Percentiles rank a stretch among this genome's conserved stretches.
Evolutionary conservation across 2,888 invertebrate species (phyloP).

Genomic region (Clostera curtula): DNA sequence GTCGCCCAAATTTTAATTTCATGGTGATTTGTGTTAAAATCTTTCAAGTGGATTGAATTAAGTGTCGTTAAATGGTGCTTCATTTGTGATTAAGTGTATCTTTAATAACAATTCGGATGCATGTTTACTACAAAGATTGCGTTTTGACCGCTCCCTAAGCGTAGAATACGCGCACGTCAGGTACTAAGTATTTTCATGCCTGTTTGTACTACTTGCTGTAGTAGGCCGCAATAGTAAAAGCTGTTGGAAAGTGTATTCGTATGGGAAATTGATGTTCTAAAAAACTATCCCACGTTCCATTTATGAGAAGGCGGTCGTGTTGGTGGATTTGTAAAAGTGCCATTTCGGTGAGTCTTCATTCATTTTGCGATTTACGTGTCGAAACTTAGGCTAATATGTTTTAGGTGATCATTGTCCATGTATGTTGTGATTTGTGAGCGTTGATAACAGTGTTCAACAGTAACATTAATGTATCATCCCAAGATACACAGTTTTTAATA

Average conservation of each 20-base stretch:
- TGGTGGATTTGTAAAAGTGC: conserved; percentile 51
- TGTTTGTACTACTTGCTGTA: conserved; percentile 67
- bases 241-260: conserved; percentile 70
- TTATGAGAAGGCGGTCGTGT: conserved; percentile 48
- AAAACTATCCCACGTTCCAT: conserved; percentile 65
- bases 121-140: conserved; percentile 43
- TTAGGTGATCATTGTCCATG: conserved; percentile 27
- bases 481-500: too few relatives aligned
- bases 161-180: conserved; percentile 62
- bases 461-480: too few relatives aligned
- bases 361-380: conserved; percentile 53
- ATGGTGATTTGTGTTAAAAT: conserved; percentile 53
- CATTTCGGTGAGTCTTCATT: conserved; percentile 61
- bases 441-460: conserved; percentile 14
- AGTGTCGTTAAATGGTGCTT: conserved; percentile 48
- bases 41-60: conserved; percentile 45
- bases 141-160: conserved; percentile 70
- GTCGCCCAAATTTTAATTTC: conserved; percentile 59
- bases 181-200: conserved; percentile 67
- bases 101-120: conserved; percentile 25
- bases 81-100: conserved; percentile 39
- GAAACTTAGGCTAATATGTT: conserved; percentile 32
- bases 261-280: conserved; percentile 58
- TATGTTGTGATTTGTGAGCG: conserved; percentile 21
- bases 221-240: conserved; percentile 69